phyloP scores from a whole-genome alignment of 2,113 vertebrate genomes.

The Platycercus adscitus region DNA sequence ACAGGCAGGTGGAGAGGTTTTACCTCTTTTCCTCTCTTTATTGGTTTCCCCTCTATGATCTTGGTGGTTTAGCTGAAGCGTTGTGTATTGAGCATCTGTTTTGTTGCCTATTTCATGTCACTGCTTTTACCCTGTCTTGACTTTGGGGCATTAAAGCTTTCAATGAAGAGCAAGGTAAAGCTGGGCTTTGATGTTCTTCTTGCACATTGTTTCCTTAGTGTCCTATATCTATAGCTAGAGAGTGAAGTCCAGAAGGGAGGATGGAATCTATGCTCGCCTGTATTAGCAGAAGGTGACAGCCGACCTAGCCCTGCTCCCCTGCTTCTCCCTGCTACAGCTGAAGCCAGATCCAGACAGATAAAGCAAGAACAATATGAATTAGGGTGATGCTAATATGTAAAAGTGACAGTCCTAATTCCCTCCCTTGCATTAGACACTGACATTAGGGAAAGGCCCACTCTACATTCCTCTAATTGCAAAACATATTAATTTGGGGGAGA shows the following conservation, averaged over 20 bases:
- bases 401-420: not conserved
- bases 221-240: not conserved
- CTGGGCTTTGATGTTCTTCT: not conserved
- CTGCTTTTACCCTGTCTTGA: not conserved
- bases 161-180: not conserved
- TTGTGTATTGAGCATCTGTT: not conserved
- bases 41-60: not conserved
- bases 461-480: not conserved
- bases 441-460: not conserved
- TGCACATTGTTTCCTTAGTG: not conserved
- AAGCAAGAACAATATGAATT: not conserved
- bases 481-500: not conserved
- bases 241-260: not conserved
- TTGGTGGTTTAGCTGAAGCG: not conserved
- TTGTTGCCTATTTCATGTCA: not conserved
- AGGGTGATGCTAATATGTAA: not conserved
- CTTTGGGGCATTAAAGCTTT: not conserved
- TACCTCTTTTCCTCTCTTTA: not conserved
- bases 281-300: not conserved
- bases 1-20: not conserved
- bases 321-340: not conserved
- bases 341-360: not conserved
- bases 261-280: fast-evolving
- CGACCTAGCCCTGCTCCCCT: not conserved
- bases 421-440: not conserved